Percentiles rank a stretch among this genome's conserved stretches.
Conservation (phyloP, 2,113 vertebrate genomes). For the Rousettus leschenaultii region DNA sequence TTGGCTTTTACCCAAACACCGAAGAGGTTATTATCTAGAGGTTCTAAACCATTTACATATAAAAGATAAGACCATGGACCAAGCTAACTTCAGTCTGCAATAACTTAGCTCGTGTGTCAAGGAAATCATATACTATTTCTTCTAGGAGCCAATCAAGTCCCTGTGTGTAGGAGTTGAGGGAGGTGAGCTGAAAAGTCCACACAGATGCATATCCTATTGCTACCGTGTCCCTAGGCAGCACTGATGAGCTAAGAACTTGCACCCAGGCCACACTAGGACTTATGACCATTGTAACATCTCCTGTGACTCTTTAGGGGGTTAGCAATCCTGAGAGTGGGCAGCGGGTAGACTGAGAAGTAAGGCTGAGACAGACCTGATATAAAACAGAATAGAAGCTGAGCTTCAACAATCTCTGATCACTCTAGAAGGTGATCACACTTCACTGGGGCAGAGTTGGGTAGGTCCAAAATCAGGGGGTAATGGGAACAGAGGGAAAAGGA, state of each 20-base stretch:
- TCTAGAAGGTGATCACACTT: not conserved
- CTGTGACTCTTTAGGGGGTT: not conserved
- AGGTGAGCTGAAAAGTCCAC: not conserved
- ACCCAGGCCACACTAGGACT: not conserved
- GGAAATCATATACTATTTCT: not conserved
- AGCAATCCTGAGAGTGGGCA: not conserved
- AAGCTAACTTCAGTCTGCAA: not conserved
- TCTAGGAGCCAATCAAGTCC: not conserved
- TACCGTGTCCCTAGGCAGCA: too few relatives aligned
- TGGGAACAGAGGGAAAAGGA: not conserved
- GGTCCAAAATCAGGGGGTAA: not conserved
- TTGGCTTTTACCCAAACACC: not conserved
- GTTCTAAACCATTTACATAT: not conserved
- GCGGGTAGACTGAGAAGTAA: not conserved
- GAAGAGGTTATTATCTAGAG: not conserved
- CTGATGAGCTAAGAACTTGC: not conserved
- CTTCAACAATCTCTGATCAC: not conserved
- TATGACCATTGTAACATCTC: not conserved
- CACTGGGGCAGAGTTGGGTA: not conserved
- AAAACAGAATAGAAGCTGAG: not conserved
- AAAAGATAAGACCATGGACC: not conserved
- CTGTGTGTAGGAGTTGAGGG: not conserved
- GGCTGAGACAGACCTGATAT: not conserved
- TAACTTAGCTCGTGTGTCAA: not conserved
- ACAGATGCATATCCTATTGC: not conserved